Conservation (phyloP, 2,888 invertebrate genomes). For the Agrochola macilenta region DNA sequence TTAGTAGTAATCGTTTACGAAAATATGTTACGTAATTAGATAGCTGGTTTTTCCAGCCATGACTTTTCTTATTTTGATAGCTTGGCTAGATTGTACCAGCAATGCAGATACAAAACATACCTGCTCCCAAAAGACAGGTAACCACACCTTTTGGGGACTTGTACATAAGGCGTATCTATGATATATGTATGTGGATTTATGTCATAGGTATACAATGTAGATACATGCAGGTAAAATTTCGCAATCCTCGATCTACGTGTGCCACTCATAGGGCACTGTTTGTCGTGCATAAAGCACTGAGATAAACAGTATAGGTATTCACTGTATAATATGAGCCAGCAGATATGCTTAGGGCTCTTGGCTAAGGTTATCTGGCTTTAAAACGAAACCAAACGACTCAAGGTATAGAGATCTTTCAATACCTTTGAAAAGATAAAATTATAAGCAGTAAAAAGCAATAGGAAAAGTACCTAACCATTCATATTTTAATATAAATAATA, state of each 20-base stretch:
- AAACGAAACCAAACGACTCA: conserved; percentile 7
- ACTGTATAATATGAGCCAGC: conserved; percentile 15
- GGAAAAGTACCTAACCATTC: too few species aligned
- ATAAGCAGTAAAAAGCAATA: not conserved
- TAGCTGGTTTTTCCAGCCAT: not conserved
- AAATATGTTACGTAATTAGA: too few species aligned
- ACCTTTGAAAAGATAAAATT: not conserved
- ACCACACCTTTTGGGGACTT: not conserved
- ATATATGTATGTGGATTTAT: not conserved
- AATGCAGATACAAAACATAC: not conserved
- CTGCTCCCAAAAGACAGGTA: not conserved
- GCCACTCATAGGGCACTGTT: conserved; percentile 39
- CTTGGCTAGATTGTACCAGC: not conserved
- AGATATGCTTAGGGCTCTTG: conserved; percentile 22
- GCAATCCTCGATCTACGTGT: conserved; percentile 17
- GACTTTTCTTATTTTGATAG: not conserved
- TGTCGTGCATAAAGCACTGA: conserved; percentile 42
- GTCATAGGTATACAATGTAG: not conserved
- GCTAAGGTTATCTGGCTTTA: conserved; percentile 49
- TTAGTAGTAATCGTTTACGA: too few species aligned
- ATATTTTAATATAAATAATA: not conserved
- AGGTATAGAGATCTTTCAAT: not conserved
- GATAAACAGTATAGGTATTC: conserved; percentile 34
- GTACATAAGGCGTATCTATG: not conserved
- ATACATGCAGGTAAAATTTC: conserved; percentile 26